Evolutionary conservation across 1,140 invertebrate genomes (phyloP), one percentile per base, ranked within the genome.

Genomic region (roundworm (Caenorhabditis elegans)): DNA sequence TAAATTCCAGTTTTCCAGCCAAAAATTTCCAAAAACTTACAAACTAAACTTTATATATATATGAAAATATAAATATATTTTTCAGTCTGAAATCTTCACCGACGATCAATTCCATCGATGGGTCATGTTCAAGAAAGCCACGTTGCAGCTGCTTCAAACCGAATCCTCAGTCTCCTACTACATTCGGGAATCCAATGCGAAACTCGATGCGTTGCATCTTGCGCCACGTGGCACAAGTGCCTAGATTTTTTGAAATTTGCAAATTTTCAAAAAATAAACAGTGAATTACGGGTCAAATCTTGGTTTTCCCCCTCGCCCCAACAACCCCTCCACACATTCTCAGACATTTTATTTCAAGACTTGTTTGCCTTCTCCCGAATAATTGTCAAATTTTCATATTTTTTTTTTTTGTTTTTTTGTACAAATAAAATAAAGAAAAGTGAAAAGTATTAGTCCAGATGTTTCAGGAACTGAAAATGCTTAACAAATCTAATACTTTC

Each of bases 151-250:
- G 17, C 60, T 70, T 10, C 60, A 70, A 70, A 70, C 17, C n/a
- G 60, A 70, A 22, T 70, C 60, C 11, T 70, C 60, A 11, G 60
- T 70, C 31, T 31, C 24, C 22, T 70, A 70, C 34, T 39, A 19
- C 60, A 70, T 70, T 43, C 60, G 60, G 10, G 60, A 70, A 70
- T 70, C 60, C 2, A 70, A 70, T 22, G 60, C 60, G 13, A 70
- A 70, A 70, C 60, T 70, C n/a, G 60, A 70, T 13, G 60, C 60
- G n/a, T 39, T 70, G 34, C 60, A 70, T 39, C 34, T 70, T 39
- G 31, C 28, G 34, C 60, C 60, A 43, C 60, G 60, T 39, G 60
- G 60, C 60, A 70, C 60, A 70, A 70, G 60, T 70, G 60, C 60
- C 34, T 70, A 39, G 34, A 3, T 53, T 13, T 53, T 24, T 53